These are phyloP conservation scores for Erpetoichthys calabaricus DNA, from an alignment of 2,797 vertebrate species.

Conservation along the genomic window DNA sequence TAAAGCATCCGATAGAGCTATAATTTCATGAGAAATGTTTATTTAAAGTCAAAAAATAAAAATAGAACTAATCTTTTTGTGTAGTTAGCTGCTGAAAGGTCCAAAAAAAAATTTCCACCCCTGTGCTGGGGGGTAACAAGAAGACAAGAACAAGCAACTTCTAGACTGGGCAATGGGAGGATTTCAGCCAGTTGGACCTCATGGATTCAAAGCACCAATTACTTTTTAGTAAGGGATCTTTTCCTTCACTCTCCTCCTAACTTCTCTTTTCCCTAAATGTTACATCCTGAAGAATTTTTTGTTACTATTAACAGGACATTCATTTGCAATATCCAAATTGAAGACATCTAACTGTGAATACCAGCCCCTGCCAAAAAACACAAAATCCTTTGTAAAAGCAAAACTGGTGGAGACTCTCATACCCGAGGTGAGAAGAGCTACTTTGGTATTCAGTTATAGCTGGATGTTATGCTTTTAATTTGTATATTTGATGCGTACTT, in stretches of 20 bases:
- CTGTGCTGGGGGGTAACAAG: slow-evolving; percentile 21
- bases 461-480: no score
- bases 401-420: background rate
- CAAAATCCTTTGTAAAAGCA: slow-evolving; percentile 9
- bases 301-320: no score
- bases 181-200: slow-evolving; percentile 47
- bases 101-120: slow-evolving; percentile 37
- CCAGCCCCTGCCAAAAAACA: slow-evolving; percentile 2
- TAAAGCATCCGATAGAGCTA: no score
- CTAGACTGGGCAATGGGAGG: slow-evolving; percentile 51
- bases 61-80: slow-evolving; percentile 4
- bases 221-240: background rate
- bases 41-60: no score
- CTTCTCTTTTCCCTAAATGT: no score
- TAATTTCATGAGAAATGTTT: no score
- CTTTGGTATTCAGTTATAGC: no score
- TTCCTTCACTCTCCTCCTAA: no score
- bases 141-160: slow-evolving; percentile 45
- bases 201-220: slow-evolving; percentile 28
- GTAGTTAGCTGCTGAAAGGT: slow-evolving; percentile 48
- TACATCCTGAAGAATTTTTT: no score
- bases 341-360: background rate
- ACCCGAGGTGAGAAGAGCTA: background rate
- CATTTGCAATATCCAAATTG: background rate
- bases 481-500: no score